Conservation (phyloP, 2,888 invertebrate genomes). For the Dastarcus helophoroides region DNA sequence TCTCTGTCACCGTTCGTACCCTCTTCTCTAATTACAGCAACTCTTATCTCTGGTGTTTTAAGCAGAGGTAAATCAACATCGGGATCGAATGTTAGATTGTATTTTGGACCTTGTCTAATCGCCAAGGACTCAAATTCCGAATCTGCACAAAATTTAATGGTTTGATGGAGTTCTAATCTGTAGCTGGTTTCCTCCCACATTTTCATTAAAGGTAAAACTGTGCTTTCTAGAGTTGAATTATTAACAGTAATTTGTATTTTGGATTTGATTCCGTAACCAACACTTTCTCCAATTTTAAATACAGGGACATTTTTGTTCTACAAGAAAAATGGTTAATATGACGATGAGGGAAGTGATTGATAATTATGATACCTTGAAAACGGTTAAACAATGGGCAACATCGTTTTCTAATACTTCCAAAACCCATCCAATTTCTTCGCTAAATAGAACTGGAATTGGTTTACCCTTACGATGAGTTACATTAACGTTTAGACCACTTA, state of each 20-base stretch:
- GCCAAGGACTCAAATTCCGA: conserved; percentile 66
- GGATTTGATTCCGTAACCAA: conserved; percentile 55
- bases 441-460: conserved; percentile 59
- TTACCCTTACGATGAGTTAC: conserved; percentile 45
- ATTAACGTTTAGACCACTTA: conserved; percentile 64
- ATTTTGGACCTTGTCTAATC: conserved; percentile 56
- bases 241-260: conserved; percentile 49
- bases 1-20: conserved; percentile 95
- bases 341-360: too few relatives aligned
- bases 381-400: conserved; percentile 45
- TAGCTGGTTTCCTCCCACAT: conserved; percentile 96
- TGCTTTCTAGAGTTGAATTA: conserved; percentile 49
- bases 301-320: conserved; percentile 47
- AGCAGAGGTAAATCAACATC: conserved; percentile 38
- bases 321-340: conserved; percentile 16
- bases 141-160: conserved; percentile 63
- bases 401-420: conserved; percentile 55
- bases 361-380: conserved; percentile 40
- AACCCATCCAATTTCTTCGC: conserved; percentile 80
- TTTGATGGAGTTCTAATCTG: conserved; percentile 74
- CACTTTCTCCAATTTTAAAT: conserved; percentile 55
- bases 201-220: conserved; percentile 57
- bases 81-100: conserved; percentile 60
- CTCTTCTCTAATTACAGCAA: conserved; percentile 93
- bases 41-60: conserved; percentile 40